Evolutionary conservation across 1,140 invertebrate genomes (phyloP).

Genomic region (Paralvinella palmiformis): DNA sequence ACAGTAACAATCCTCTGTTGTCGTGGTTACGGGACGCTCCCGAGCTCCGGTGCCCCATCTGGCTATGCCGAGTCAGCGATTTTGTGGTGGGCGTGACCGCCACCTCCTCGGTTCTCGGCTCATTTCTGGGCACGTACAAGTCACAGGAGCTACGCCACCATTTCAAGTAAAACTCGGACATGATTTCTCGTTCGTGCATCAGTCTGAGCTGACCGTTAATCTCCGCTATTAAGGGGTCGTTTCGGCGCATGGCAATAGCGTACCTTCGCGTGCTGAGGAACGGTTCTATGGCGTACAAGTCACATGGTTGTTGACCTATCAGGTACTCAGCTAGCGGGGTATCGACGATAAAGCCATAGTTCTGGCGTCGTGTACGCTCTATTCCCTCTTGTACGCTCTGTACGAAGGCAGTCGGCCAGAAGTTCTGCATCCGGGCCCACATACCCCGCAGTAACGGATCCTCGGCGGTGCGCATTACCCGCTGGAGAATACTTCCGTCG

Average conservation of each 20-base stretch:
- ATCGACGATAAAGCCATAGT: constrained; percentile 25
- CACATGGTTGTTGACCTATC: constrained; percentile 24
- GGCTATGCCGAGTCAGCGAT: no score
- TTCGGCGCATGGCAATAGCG: constrained; percentile 10
- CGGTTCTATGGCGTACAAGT: constrained; percentile 20
- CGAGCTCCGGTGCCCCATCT: no score
- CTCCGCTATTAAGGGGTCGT: not conserved
- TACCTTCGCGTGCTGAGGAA: constrained; percentile 12
- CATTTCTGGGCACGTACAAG: no score
- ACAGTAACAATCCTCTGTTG: no score
- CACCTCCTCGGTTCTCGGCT: no score
- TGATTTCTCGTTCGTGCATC: constrained; percentile 1
- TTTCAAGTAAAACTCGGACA: constrained; percentile 14
- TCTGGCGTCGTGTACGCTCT: constrained; percentile 14
- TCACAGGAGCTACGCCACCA: constrained; percentile 18
- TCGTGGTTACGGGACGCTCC: no score
- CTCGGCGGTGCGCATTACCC: constrained; percentile 12
- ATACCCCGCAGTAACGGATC: not conserved
- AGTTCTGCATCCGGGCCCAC: constrained; percentile 4
- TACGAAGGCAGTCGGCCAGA: constrained; percentile 10
- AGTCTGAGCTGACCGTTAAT: constrained; percentile 7
- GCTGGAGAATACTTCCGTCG: constrained; percentile 7
- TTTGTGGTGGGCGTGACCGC: no score
- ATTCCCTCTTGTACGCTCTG: constrained; percentile 20
- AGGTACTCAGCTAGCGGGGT: constrained; percentile 25